phyloP scores from a whole-genome alignment of 2,113 vertebrate genomes.

The Mungos mungo region DNA sequence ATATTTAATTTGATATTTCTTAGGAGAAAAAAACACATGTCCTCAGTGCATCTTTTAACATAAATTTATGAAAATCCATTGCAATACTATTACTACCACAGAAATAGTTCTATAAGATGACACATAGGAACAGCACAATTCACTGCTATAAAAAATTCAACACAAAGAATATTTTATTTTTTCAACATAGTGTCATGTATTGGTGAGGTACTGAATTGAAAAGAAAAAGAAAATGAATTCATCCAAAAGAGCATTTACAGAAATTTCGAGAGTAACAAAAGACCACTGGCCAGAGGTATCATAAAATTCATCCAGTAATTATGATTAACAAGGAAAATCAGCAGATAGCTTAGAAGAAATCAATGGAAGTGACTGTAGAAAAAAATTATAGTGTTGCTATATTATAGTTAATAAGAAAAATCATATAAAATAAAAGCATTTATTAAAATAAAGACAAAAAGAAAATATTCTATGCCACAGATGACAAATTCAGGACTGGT shows the following conservation, averaged over 20 bases:
- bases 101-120: background rate
- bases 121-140: background rate
- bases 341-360: background rate
- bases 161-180: conserved; percentile 20
- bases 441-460: conserved; percentile 7
- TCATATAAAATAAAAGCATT: background rate
- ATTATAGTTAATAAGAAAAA: background rate
- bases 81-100: background rate
- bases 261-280: background rate
- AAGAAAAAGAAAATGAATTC: background rate
- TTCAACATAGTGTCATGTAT: background rate
- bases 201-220: background rate
- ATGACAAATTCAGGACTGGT: background rate
- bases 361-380: background rate
- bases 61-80: background rate
- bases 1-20: background rate
- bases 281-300: background rate
- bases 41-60: conserved; percentile 15
- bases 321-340: conserved; percentile 3
- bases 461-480: background rate
- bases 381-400: background rate
- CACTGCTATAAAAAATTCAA: background rate
- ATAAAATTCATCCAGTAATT: background rate
- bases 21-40: background rate
- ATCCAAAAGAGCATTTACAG: background rate